Percentiles rank a stretch among this genome's conserved stretches.
phyloP scores from a whole-genome alignment of 1,140 invertebrate genomes.

The Drosophila parabipectinata region DNA sequence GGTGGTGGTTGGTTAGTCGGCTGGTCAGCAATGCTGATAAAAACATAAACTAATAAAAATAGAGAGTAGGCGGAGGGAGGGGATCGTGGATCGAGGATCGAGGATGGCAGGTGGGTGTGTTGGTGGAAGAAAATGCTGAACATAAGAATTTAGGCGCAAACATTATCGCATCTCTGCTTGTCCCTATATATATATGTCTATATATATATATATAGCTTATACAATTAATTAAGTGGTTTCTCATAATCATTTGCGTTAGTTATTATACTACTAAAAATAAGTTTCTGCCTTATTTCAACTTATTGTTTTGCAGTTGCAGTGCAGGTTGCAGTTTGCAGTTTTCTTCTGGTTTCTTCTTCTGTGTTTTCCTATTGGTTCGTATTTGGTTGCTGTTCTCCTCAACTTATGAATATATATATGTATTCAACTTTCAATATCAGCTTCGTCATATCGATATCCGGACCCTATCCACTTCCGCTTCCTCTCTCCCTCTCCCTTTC shows the following conservation, averaged over 20 bases:
- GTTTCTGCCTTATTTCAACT: conserved; percentile 73
- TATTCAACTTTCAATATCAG: conserved; percentile 45
- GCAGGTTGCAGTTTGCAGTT: conserved; percentile 46
- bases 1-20: conserved; percentile 25
- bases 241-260: conserved; percentile 40
- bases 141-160: conserved; percentile 62
- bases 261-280: conserved; percentile 78
- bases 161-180: conserved; percentile 18
- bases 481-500: conserved; percentile 6
- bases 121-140: conserved; percentile 41
- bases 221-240: conserved; percentile 70
- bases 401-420: conserved; percentile 12
- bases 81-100: neutral
- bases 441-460: conserved; percentile 31
- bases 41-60: conserved; percentile 54
- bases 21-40: conserved; percentile 26
- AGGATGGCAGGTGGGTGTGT: neutral
- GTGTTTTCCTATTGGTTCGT: conserved; percentile 50
- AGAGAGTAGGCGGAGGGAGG: conserved; percentile 5
- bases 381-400: conserved; percentile 63
- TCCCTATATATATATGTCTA: conserved; percentile 41
- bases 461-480: neutral
- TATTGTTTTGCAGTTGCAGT: conserved; percentile 72
- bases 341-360: conserved; percentile 38
- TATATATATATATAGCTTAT: conserved; percentile 70